Conservation (phyloP, 2,113 vertebrate genomes). For the Pygoscelis adeliae region DNA sequence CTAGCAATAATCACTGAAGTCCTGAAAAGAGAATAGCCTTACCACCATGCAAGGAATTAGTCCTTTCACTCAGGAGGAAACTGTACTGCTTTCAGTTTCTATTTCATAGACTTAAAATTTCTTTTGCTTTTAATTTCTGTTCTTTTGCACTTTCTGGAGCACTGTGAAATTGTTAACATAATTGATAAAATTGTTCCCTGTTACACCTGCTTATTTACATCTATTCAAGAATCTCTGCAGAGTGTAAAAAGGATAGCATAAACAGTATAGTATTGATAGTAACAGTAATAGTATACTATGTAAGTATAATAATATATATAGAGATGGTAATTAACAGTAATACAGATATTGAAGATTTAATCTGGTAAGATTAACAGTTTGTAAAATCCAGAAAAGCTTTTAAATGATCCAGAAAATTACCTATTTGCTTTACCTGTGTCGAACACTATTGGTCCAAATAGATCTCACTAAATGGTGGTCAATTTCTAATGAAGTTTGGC, state of each 20-base stretch:
- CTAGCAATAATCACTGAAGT: neutral
- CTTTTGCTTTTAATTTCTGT: neutral
- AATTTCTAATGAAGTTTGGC: neutral
- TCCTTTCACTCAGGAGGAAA: neutral
- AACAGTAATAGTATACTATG: neutral
- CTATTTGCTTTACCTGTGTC: neutral
- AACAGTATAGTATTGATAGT: neutral
- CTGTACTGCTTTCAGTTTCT: neutral
- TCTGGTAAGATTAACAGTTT: neutral
- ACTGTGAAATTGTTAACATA: neutral
- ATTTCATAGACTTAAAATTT: neutral
- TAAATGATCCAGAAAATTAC: neutral
- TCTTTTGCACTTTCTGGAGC: neutral
- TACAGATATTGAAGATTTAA: neutral
- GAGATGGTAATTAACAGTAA: neutral
- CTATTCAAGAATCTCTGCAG: neutral
- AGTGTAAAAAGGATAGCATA: neutral
- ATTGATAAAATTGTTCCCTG: neutral
- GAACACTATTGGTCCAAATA: neutral
- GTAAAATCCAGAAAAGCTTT: neutral
- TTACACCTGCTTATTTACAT: neutral
- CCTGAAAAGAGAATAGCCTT: neutral
- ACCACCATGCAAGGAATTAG: neutral
- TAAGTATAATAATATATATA: neutral
- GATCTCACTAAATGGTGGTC: neutral